Evolutionary conservation across 2,797 vertebrate genomes (phyloP).

Genomic region (Etheostoma perlongum): DNA sequence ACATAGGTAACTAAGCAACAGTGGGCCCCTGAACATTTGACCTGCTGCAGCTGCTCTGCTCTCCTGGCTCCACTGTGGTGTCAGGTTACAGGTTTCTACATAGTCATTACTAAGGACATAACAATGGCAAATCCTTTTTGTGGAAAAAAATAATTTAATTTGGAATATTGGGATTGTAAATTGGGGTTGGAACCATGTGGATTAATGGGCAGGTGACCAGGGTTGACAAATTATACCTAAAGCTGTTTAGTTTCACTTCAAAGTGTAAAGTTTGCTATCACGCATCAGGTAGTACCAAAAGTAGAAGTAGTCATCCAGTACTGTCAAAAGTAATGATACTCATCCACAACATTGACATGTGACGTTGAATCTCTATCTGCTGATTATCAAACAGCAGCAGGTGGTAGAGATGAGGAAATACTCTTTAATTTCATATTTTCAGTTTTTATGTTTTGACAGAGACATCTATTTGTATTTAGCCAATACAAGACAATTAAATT

Average conservation of each 20-base stretch:
- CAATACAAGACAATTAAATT: slow-evolving; percentile 16
- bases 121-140: no score
- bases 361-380: slow-evolving; percentile 16
- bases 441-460: slow-evolving; percentile 9
- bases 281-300: neutral
- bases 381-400: slow-evolving; percentile 29
- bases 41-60: no score
- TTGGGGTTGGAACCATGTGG: no score
- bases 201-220: no score
- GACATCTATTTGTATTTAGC: neutral
- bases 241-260: neutral
- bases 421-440: slow-evolving; percentile 30
- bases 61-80: no score
- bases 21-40: no score
- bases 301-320: neutral
- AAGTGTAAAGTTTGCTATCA: neutral
- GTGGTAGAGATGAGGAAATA: slow-evolving; percentile 19
- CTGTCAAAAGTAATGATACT: neutral
- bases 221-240: no score
- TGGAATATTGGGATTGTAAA: no score
- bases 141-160: no score
- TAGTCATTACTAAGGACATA: no score
- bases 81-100: no score
- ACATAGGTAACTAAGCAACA: no score
- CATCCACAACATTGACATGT: neutral